phyloP scores from a whole-genome alignment of 2,888 invertebrate genomes.

The Alsophila aescularia region DNA sequence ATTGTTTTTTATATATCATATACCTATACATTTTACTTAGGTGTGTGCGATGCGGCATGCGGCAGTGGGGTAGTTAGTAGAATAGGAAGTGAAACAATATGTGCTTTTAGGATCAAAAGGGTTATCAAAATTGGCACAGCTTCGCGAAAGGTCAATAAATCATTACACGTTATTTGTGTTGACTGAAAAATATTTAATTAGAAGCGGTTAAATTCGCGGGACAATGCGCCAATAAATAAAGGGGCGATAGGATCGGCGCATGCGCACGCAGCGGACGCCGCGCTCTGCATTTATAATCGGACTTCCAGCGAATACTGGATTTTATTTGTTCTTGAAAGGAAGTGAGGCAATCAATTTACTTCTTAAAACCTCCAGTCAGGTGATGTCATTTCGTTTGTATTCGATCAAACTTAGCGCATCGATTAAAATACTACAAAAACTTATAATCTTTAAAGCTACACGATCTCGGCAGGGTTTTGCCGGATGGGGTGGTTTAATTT shows the following conservation, averaged over 20 bases:
- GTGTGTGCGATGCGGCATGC: too few species aligned
- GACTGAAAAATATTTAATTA: slow-evolving; percentile 45
- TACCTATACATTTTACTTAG: too few species aligned
- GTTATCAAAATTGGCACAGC: background rate
- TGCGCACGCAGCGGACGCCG: slow-evolving; percentile 40
- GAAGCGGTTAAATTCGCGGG: slow-evolving; percentile 44
- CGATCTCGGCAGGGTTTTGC: too few species aligned
- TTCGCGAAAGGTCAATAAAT: slow-evolving; percentile 4
- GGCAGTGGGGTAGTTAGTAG: too few species aligned
- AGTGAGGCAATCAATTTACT: slow-evolving; percentile 13
- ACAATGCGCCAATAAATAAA: slow-evolving; percentile 64
- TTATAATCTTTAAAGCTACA: too few species aligned
- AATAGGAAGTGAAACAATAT: too few species aligned
- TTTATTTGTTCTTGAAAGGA: slow-evolving; percentile 18
- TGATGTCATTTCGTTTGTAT: too few species aligned
- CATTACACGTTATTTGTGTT: slow-evolving; percentile 19
- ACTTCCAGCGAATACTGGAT: slow-evolving; percentile 21
- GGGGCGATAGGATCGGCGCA: slow-evolving; percentile 59
- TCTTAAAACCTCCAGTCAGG: background rate
- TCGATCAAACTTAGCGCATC: too few species aligned
- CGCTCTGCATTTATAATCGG: slow-evolving; percentile 37
- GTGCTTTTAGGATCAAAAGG: background rate
- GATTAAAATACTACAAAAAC: too few species aligned
- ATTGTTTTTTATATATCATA: too few species aligned
- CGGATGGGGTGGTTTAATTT: too few species aligned